A percentile compares a stretch with the other conserved stretches of the same genome.
Evolutionary conservation across 2,888 invertebrate genomes (phyloP).

Genomic region (Altica lythri): DNA sequence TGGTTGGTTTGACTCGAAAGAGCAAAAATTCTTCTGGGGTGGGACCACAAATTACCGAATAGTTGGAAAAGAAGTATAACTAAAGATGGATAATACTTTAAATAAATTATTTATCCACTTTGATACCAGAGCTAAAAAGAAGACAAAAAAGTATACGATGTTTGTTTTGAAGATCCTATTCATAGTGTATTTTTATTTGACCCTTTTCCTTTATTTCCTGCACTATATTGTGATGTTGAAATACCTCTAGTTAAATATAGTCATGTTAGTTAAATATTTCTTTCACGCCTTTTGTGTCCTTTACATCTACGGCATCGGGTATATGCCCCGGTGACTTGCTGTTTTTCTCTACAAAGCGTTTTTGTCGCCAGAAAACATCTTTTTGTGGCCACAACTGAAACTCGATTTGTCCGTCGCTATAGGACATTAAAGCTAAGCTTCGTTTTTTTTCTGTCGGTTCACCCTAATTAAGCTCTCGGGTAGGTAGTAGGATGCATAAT

Average conservation of each 20-base stretch:
- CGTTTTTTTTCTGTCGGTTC: conserved; percentile 15
- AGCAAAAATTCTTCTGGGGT: too few relatives aligned
- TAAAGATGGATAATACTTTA: too few relatives aligned
- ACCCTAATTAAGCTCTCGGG: conserved; percentile 24
- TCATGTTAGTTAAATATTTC: conserved; percentile 39
- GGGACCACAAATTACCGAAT: too few relatives aligned
- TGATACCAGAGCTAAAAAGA: too few relatives aligned
- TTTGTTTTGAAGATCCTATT: too few relatives aligned
- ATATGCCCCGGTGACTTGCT: conserved; percentile 36
- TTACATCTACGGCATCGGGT: conserved; percentile 18
- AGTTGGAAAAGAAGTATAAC: too few relatives aligned
- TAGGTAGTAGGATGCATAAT: conserved; percentile 7
- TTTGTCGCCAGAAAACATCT: conserved; percentile 29
- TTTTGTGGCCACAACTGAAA: conserved; percentile 23
- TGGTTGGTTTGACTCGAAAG: too few relatives aligned
- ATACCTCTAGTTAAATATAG: conserved; percentile 30
- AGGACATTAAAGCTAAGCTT: conserved; percentile 15
- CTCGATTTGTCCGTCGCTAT: conserved; percentile 21
- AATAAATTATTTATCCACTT: too few relatives aligned
- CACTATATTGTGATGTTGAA: conserved; percentile 18
- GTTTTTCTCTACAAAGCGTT: conserved; percentile 27
- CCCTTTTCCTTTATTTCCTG: too few relatives aligned
- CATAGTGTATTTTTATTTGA: too few relatives aligned
- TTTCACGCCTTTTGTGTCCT: conserved; percentile 36
- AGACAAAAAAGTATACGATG: too few relatives aligned